Conservation (phyloP, 2,113 vertebrate species). For the Chionis minor region DNA sequence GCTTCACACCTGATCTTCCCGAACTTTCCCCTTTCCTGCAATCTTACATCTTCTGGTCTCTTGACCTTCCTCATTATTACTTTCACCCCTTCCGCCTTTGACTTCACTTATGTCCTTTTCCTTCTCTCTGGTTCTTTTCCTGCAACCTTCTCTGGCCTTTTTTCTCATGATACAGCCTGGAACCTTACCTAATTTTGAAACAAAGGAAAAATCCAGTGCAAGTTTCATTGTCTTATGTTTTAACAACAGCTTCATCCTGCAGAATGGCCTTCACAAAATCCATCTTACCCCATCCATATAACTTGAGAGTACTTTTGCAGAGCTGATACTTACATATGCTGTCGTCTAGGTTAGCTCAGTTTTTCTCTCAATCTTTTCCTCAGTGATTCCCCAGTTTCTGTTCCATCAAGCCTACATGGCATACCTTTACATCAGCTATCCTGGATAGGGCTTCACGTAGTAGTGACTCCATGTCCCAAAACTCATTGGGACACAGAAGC, state of each 20-base stretch:
- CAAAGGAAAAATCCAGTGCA: background rate
- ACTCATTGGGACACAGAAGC: background rate
- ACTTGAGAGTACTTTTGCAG: background rate
- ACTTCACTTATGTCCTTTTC: background rate
- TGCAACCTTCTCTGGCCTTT: background rate
- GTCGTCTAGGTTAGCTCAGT: background rate
- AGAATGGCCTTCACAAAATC: background rate
- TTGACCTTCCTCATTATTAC: background rate
- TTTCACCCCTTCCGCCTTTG: background rate
- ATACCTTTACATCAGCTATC: background rate
- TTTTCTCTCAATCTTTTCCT: background rate
- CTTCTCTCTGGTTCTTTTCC: background rate
- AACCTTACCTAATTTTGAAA: background rate
- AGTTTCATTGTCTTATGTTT: background rate
- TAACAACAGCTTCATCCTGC: background rate
- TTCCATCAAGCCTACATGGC: background rate
- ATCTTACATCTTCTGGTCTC: background rate
- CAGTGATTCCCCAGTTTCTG: background rate
- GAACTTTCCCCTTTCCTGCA: background rate
- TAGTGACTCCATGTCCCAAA: background rate
- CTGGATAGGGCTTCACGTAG: background rate
- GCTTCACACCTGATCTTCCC: background rate
- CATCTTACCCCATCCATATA: background rate
- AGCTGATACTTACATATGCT: background rate
- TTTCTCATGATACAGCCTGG: background rate